Conservation (phyloP, 2,113 vertebrate species). For the Scomber colias region DNA sequence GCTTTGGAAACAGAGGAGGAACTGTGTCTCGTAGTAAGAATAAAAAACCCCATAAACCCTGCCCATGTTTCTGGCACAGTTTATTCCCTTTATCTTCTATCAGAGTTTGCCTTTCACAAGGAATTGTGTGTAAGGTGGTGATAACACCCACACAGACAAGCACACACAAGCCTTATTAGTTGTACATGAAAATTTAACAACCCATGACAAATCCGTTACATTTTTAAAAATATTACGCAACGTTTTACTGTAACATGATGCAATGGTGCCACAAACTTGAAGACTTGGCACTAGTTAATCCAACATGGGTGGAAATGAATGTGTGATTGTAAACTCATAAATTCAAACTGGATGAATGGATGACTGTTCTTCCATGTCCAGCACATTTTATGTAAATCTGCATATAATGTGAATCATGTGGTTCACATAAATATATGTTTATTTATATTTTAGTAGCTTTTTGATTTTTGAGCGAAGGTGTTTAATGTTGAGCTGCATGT, state of each 20-base stretch:
- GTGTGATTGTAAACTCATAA: too few species aligned
- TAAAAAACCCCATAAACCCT: not conserved
- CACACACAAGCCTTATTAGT: slow-evolving; percentile 20
- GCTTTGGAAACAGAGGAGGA: slow-evolving; percentile 3
- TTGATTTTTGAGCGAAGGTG: too few species aligned
- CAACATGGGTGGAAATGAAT: not conserved
- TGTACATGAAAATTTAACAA: not conserved
- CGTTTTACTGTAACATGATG: not conserved
- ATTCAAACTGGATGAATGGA: not conserved
- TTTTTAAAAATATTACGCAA: not conserved
- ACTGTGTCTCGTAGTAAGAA: not conserved
- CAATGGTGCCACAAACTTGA: not conserved
- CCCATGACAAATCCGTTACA: not conserved
- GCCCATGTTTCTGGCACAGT: not conserved
- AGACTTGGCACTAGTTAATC: not conserved
- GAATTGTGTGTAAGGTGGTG: slow-evolving; percentile 21
- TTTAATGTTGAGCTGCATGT: too few species aligned
- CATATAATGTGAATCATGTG: too few species aligned
- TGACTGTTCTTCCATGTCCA: not conserved
- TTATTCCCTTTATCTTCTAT: not conserved
- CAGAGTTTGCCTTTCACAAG: slow-evolving; percentile 23
- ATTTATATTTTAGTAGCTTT: too few species aligned
- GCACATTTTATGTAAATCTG: too few species aligned
- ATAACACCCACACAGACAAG: slow-evolving; percentile 48
- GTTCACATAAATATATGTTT: too few species aligned